Evolutionary conservation across 2,113 vertebrate species (phyloP).

Genomic region (Malurus cyaneus): DNA sequence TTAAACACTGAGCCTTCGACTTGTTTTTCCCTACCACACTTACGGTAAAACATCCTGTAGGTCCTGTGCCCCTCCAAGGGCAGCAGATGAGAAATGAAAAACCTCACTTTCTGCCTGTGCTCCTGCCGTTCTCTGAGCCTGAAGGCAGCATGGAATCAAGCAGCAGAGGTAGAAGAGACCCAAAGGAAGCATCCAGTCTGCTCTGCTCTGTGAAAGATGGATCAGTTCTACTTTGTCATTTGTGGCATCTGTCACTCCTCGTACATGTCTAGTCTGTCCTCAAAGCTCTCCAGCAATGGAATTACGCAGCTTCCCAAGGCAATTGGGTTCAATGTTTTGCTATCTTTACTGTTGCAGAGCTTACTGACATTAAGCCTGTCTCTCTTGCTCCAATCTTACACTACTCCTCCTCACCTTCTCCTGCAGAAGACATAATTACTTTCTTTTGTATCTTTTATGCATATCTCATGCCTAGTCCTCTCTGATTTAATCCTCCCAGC

Average conservation of each 20-base stretch:
- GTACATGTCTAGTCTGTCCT: not conserved
- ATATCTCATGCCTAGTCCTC: not conserved
- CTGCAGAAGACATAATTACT: not conserved
- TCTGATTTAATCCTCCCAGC: not conserved
- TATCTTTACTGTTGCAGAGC: not conserved
- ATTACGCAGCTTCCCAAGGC: not conserved
- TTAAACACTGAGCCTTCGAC: not conserved
- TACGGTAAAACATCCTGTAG: not conserved
- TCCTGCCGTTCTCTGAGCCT: not conserved
- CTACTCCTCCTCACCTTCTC: not conserved
- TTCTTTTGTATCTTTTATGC: not conserved
- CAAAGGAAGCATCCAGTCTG: not conserved
- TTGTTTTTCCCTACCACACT: not conserved
- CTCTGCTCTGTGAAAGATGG: not conserved
- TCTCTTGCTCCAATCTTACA: not conserved
- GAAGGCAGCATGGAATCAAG: not conserved
- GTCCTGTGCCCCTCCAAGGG: not conserved
- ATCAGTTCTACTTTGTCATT: not conserved
- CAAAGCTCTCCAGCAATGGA: not conserved
- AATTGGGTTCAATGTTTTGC: not conserved
- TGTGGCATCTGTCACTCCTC: slow-evolving; percentile 18
- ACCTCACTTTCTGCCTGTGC: not conserved
- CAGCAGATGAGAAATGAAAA: not conserved
- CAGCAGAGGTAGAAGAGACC: not conserved
- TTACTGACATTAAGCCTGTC: not conserved